Evolutionary conservation across 2,888 invertebrate genomes (phyloP).

Genomic region (Atherix ibis): DNA sequence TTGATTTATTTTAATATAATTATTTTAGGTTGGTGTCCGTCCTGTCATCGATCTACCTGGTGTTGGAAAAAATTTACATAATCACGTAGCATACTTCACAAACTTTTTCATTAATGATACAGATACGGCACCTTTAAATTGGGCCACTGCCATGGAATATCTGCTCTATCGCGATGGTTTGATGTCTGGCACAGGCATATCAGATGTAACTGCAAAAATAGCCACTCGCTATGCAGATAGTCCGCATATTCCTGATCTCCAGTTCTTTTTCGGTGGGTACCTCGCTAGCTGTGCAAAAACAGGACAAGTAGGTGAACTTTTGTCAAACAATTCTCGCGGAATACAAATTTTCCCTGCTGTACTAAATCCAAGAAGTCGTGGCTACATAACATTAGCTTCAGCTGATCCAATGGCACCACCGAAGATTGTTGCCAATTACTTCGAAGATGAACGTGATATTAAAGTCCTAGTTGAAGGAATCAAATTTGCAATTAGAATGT

Average conservation of each 20-base stretch:
- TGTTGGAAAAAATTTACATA: constrained; percentile 72
- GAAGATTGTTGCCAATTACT: constrained; percentile 66
- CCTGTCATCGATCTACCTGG: constrained; percentile 58
- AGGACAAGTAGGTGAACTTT: constrained; percentile 67
- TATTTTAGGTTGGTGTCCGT: constrained; percentile 41
- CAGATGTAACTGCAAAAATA: constrained; percentile 72
- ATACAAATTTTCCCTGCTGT: constrained; percentile 67
- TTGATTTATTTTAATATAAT: no score
- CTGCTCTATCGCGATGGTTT: constrained; percentile 72
- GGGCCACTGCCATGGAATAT: constrained; percentile 87
- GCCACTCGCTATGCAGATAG: constrained; percentile 64
- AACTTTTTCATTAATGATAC: constrained; percentile 71
- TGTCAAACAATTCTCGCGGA: constrained; percentile 49
- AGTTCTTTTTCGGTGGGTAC: constrained; percentile 75
- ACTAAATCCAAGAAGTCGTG: constrained; percentile 74
- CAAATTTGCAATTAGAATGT: constrained; percentile 54
- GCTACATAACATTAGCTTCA: constrained; percentile 55
- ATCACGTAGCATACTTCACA: constrained; percentile 67
- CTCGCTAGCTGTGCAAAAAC: constrained; percentile 73
- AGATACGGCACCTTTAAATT: constrained; percentile 71
- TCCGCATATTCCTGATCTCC: constrained; percentile 63
- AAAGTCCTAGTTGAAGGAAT: constrained; percentile 69
- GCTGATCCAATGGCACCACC: constrained; percentile 69
- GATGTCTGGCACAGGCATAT: constrained; percentile 79
- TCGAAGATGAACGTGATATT: constrained; percentile 45